Percentiles rank a stretch among this genome's conserved stretches.
Conservation (phyloP, 2,113 vertebrate genomes). For the Ciconia stormi region DNA sequence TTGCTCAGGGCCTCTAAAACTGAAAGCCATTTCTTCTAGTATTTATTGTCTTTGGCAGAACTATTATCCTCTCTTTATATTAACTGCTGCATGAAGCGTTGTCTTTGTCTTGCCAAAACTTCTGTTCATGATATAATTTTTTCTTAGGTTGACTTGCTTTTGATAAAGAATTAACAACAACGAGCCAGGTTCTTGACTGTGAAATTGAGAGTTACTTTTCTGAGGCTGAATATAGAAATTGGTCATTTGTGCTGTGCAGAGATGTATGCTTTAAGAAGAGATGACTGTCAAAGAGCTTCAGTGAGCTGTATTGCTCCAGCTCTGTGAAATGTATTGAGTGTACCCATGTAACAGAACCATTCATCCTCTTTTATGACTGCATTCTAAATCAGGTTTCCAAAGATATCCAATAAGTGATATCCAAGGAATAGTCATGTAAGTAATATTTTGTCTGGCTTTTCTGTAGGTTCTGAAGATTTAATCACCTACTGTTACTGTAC, state of each 20-base stretch:
- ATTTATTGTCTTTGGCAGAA: slow-evolving; percentile 64
- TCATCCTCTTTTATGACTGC: not conserved
- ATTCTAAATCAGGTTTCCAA: not conserved
- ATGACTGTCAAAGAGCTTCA: not conserved
- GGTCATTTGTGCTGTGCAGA: not conserved
- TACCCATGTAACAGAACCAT: not conserved
- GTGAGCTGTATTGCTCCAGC: not conserved
- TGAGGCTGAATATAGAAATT: not conserved
- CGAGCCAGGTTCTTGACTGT: not conserved
- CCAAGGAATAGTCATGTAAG: not conserved
- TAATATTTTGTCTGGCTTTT: not conserved
- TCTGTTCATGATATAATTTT: slow-evolving; percentile 32
- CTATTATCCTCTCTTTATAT: slow-evolving; percentile 40
- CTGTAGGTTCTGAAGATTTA: not conserved
- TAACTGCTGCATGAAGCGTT: slow-evolving; percentile 47
- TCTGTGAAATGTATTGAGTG: not conserved
- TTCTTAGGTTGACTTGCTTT: slow-evolving; percentile 9
- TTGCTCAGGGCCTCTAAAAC: slow-evolving; percentile 34
- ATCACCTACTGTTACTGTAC: not conserved
- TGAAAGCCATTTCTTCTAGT: slow-evolving; percentile 49
- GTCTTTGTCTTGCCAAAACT: slow-evolving; percentile 51
- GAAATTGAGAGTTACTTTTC: not conserved
- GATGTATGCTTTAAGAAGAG: not conserved
- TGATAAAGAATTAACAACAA: slow-evolving; percentile 31
- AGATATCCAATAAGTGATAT: not conserved